Evolutionary conservation across 92 coral and sea anemone genomes (phyloP).

Genomic region (Umimayanthus chanpuru): DNA sequence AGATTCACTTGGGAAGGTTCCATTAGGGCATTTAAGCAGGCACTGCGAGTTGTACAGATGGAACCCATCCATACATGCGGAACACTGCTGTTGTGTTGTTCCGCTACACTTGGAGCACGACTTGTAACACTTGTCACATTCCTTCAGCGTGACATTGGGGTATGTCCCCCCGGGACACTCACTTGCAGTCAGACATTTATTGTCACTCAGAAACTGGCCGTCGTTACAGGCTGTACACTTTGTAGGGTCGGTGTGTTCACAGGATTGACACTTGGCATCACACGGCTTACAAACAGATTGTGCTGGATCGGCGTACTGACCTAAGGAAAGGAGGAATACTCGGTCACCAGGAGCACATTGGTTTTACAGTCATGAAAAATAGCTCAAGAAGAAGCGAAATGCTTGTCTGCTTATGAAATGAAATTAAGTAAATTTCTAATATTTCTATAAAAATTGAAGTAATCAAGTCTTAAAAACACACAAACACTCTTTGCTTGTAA

Average conservation of each 20-base stretch:
- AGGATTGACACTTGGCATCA: conserved; percentile 63
- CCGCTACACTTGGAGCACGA: conserved; percentile 74
- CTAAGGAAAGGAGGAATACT: conserved; percentile 26
- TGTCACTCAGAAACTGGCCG: conserved; percentile 64
- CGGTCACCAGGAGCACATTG: neutral
- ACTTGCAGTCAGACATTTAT: conserved; percentile 58
- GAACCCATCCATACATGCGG: conserved; percentile 70
- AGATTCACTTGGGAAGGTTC: conserved; percentile 57
- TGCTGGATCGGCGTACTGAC: conserved; percentile 69
- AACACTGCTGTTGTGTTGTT: conserved; percentile 60
- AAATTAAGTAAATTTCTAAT: neutral
- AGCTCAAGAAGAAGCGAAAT: neutral
- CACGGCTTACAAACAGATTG: conserved; percentile 77
- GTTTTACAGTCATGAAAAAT: neutral
- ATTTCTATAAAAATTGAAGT: neutral
- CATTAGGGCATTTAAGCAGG: conserved; percentile 70
- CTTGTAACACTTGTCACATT: conserved; percentile 67
- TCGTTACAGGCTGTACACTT: conserved; percentile 72
- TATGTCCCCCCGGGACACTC: conserved; percentile 71
- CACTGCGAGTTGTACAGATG: conserved; percentile 67
- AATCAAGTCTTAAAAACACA: neutral
- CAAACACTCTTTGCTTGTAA: too few species aligned
- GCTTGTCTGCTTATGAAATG: neutral
- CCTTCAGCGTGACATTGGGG: conserved; percentile 55
- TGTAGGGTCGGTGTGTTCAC: conserved; percentile 70